Evolutionary conservation across 2,113 vertebrate genomes (phyloP).

Genomic region (Chelonoidis abingdonii): DNA sequence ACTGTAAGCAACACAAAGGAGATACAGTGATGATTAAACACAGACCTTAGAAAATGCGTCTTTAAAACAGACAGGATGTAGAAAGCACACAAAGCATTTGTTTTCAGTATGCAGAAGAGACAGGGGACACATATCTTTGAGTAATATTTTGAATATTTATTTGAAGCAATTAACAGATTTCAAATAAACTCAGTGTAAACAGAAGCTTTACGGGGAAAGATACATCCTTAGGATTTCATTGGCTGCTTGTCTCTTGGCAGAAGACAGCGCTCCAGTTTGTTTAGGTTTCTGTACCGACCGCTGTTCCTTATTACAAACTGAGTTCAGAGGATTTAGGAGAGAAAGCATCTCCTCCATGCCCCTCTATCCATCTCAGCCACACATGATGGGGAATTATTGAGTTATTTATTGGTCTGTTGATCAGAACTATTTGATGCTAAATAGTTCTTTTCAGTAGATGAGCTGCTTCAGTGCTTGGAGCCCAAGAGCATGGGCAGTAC

Average conservation of each 20-base stretch:
- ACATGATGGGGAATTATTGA: rapidly evolving
- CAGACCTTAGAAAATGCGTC: neutral
- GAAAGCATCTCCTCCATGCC: neutral
- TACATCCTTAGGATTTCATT: slow-evolving; percentile 1
- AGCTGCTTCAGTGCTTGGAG: too few species aligned
- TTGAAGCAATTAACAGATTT: slow-evolving; percentile 42
- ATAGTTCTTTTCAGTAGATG: neutral
- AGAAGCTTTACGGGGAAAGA: neutral
- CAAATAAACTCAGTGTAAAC: neutral
- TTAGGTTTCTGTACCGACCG: neutral
- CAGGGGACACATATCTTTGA: slow-evolving; percentile 21
- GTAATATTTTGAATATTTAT: slow-evolving; percentile 3
- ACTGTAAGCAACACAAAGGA: neutral
- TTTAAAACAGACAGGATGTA: neutral
- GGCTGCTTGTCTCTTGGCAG: neutral
- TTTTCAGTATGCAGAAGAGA: rapidly evolving
- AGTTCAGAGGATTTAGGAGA: neutral
- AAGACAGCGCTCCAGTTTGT: rapidly evolving
- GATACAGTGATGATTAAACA: neutral
- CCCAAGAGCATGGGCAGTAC: neutral
- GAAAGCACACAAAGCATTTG: neutral
- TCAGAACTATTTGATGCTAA: neutral
- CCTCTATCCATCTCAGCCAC: neutral
- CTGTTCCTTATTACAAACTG: slow-evolving; percentile 13
- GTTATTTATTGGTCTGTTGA: neutral